Evolutionary conservation across 2,797 vertebrate genomes (phyloP), one percentile per base, ranked within the genome.

Genomic region (Molossus alvarezi): DNA sequence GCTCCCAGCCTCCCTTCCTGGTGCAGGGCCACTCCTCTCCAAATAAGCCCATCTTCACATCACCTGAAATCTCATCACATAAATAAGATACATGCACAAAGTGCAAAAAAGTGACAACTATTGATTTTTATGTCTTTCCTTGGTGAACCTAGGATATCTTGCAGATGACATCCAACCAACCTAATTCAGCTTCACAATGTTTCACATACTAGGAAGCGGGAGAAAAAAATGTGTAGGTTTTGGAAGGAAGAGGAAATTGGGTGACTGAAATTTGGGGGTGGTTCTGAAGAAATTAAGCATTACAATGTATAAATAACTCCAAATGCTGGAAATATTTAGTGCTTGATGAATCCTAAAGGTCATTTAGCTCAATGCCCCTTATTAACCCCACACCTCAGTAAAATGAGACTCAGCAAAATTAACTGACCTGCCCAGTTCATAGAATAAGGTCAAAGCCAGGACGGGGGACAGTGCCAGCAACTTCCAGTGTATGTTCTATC

Each of bases 161-260:
- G n/a, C 37, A 95, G 69, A 25, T 90, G 6, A 45, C 64, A 77
- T 65, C 25, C 10, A 92, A 10, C 3, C 25, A 33, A 57, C 15
- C 10, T 77, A 86, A 89, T 86, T 75, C 11, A 55, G 45, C 83
- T 91, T 96, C 60, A 60, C 69, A 51, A 57, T 51, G 27, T 73
- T 86, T 90, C 41, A 27, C 51, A 65, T 53, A 37, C 27, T 88
- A 93, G 6, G 60, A 73, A 86, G 6, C 11, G 51, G 12, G 1
- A 2, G 18, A 5, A 14, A 58, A 33, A n/a, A n/a, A 25, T 8
- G 17, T 29, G n/a, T n/a, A 4, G 12, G 14, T 53, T 64, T 57
- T 53, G 4, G 1, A 10, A 15, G n/a, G 23, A 55, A 65, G 23
- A 6, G 53, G 41, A 77, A 41, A 7, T 67, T 64, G 15, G 1